Conservation (phyloP, 2,888 invertebrate genomes). For the Napeogenes sylphis region DNA sequence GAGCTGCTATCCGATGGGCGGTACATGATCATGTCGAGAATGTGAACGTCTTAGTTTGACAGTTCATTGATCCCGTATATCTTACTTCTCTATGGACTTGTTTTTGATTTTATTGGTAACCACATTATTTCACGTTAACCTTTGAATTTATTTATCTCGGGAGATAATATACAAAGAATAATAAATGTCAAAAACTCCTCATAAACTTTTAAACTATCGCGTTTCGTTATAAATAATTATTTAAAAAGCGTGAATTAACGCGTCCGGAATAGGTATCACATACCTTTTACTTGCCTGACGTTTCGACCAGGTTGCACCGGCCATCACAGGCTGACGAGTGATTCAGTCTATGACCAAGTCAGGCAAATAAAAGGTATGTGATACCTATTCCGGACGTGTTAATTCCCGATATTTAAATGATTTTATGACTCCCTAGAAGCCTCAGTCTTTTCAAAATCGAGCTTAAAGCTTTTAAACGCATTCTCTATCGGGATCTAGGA, state of each 20-base stretch:
- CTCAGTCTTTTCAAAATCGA: neutral
- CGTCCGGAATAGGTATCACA: no score
- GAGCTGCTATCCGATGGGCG: constrained; percentile 80
- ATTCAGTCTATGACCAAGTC: no score
- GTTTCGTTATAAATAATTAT: no score
- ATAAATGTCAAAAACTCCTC: no score
- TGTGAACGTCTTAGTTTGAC: constrained; percentile 54
- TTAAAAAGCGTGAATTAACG: no score
- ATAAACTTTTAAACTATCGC: no score
- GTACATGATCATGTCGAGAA: constrained; percentile 74
- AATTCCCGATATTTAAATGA: neutral
- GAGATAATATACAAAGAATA: no score
- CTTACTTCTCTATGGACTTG: constrained; percentile 36
- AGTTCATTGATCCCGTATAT: constrained; percentile 38
- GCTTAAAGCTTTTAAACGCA: constrained; percentile 23
- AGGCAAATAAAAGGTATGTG: no score
- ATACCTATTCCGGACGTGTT: no score
- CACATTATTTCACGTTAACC: constrained; percentile 32
- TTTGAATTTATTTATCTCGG: neutral
- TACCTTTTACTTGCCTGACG: no score
- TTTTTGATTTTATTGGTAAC: constrained; percentile 37
- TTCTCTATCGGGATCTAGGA: constrained; percentile 25
- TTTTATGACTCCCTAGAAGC: neutral
- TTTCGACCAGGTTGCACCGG: no score
- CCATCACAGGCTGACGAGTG: no score